A percentile compares a stretch with the other conserved stretches of the same genome.
These are phyloP conservation scores for Podarcis muralis DNA, from an alignment of 2,113 vertebrate species.

Conservation along the genomic window DNA sequence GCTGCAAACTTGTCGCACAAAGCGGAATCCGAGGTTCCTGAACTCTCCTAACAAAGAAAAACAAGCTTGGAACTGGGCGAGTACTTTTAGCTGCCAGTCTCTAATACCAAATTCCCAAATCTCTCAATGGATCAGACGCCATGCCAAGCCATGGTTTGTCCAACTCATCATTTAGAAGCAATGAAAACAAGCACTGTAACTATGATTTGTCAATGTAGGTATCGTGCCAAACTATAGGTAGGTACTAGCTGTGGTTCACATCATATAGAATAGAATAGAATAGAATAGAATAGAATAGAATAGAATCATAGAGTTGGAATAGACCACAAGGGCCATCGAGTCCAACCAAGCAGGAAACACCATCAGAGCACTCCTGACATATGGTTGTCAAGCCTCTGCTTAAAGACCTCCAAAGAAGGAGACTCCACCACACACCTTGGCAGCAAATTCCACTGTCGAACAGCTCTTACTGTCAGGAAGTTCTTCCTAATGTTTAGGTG, in stretches of 20 bases:
- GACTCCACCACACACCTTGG: too few species aligned
- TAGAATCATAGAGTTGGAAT: too few species aligned
- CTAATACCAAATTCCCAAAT: not conserved
- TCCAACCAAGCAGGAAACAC: too few species aligned
- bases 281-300: too few species aligned
- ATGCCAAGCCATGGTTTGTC: not conserved
- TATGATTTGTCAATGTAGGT: not conserved
- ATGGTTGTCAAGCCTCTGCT: too few species aligned
- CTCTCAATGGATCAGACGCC: not conserved
- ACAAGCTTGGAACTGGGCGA: not conserved
- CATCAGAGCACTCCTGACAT: too few species aligned
- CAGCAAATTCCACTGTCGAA: too few species aligned
- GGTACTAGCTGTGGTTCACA: not conserved
- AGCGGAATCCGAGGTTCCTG: not conserved
- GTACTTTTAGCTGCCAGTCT: not conserved
- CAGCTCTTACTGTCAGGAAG: too few species aligned
- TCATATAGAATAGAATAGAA: too few species aligned
- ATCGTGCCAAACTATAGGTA: not conserved
- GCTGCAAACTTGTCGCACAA: not conserved
- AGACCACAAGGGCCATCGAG: too few species aligned
- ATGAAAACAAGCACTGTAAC: not conserved
- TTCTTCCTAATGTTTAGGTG: too few species aligned
- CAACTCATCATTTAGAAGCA: not conserved
- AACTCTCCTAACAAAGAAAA: not conserved
- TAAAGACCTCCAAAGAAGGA: too few species aligned